These are phyloP conservation scores for Athalia cordata DNA, from an alignment of 2,888 invertebrate species.

Conservation along the genomic window DNA sequence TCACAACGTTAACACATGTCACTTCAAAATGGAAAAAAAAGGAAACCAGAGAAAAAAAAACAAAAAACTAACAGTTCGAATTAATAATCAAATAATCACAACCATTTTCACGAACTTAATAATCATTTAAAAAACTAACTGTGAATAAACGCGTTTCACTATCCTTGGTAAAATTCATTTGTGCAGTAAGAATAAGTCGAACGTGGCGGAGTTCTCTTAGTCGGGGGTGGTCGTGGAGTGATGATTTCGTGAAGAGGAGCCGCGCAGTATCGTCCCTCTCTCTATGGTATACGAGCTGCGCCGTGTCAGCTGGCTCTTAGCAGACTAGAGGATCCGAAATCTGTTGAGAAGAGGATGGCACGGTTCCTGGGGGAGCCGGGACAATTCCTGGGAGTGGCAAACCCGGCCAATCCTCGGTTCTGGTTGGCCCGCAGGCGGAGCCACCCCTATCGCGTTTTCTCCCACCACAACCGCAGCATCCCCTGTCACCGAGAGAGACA, in stretches of 20 bases:
- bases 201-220: neutral
- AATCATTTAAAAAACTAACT: neutral
- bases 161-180: neutral
- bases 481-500: slow-evolving; percentile 40
- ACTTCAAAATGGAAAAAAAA: neutral
- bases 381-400: slow-evolving; percentile 71
- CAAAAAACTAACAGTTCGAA: neutral
- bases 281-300: slow-evolving; percentile 57
- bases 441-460: slow-evolving; percentile 69
- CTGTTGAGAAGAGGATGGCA: slow-evolving; percentile 72
- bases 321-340: slow-evolving; percentile 71
- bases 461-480: slow-evolving; percentile 50
- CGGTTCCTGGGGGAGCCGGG: slow-evolving; percentile 64
- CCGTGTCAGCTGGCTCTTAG: slow-evolving; percentile 72
- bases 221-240: slow-evolving; percentile 28
- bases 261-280: slow-evolving; percentile 4
- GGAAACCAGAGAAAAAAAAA: neutral
- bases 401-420: slow-evolving; percentile 66
- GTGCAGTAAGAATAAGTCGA: neutral
- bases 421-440: slow-evolving; percentile 73
- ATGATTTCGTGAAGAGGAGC: slow-evolving; percentile 2
- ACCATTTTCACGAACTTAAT: slow-evolving; percentile 11
- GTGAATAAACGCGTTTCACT: neutral
- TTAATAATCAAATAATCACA: neutral
- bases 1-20: slow-evolving; percentile 42